A percentile compares a stretch with the other conserved stretches of the same genome.
phyloP scores from a whole-genome alignment of 2,888 invertebrate genomes.

The Nomada flava region DNA sequence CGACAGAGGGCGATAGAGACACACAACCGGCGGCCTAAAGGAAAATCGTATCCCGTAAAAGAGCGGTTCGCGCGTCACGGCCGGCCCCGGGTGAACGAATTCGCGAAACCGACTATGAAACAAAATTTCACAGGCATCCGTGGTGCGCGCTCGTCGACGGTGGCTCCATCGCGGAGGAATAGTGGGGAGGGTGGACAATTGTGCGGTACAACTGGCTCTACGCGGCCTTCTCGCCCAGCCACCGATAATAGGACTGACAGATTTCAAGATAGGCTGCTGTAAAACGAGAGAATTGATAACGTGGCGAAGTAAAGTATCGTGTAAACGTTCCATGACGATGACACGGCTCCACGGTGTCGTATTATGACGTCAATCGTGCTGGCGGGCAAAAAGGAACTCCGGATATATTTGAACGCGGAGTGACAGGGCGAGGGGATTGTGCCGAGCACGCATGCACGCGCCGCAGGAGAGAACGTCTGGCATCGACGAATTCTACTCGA shows the following conservation, averaged over 20 bases:
- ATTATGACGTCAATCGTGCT: conserved; percentile 63
- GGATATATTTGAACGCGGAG: conserved; percentile 43
- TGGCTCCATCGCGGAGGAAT: not conserved
- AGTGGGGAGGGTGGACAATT: not conserved
- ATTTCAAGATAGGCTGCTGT: conserved; percentile 67
- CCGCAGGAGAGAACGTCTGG: not conserved
- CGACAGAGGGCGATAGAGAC: not conserved
- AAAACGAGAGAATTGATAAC: conserved; percentile 65
- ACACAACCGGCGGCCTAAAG: not conserved
- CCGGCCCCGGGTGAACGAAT: conserved; percentile 4
- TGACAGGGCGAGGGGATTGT: not conserved
- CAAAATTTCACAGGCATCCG: conserved; percentile 11
- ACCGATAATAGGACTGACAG: conserved; percentile 59
- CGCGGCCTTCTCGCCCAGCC: conserved; percentile 30
- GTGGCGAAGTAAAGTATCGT: conserved; percentile 69
- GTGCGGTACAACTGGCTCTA: not conserved
- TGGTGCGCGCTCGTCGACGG: conserved; percentile 4
- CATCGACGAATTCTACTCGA: not conserved
- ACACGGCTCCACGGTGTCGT: conserved; percentile 42
- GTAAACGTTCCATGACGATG: conserved; percentile 61
- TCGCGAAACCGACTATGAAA: conserved; percentile 11
- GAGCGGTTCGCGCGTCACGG: not conserved
- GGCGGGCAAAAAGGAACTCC: conserved; percentile 20
- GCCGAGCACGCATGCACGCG: not conserved
- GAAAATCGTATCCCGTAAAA: conserved; percentile 19